Evolutionary conservation across 2,888 invertebrate genomes (phyloP).

Genomic region (Amorpha juglandis): DNA sequence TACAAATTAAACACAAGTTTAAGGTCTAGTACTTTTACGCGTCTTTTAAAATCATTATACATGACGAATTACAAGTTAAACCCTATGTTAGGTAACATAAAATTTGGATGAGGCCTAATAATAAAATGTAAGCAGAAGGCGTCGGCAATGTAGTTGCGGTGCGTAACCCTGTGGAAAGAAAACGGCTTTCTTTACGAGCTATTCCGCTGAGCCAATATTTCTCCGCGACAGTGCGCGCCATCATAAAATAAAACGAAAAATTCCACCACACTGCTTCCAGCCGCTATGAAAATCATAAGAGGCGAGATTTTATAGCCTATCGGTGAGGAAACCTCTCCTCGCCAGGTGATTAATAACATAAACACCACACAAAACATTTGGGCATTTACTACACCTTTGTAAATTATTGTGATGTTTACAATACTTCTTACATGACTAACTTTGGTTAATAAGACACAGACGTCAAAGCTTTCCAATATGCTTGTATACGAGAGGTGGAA

Average conservation of each 20-base stretch:
- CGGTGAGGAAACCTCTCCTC: conserved; percentile 61
- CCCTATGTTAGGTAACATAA: conserved; percentile 43
- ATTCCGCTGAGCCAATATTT: conserved; percentile 84
- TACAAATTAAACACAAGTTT: too few species aligned
- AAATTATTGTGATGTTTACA: neutral
- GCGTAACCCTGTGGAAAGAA: conserved; percentile 79
- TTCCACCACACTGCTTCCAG: conserved; percentile 76
- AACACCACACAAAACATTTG: conserved; percentile 40
- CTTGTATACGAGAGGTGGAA: neutral
- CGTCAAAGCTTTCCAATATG: conserved; percentile 4
- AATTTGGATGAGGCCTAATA: conserved; percentile 58
- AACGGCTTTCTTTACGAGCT: conserved; percentile 83
- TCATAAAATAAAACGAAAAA: conserved; percentile 85
- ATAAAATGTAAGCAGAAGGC: conserved; percentile 67
- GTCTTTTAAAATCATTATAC: conserved; percentile 9
- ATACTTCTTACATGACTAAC: neutral
- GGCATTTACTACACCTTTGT: conserved; percentile 19
- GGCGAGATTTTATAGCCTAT: conserved; percentile 78
- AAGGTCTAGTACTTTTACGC: neutral
- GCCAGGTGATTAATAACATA: conserved; percentile 74
- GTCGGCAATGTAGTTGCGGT: conserved; percentile 69
- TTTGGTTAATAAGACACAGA: neutral
- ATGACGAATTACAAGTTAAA: conserved; percentile 24
- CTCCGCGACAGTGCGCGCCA: conserved; percentile 83
- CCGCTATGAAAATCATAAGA: conserved; percentile 81